Evolutionary conservation across 2,113 vertebrate genomes (phyloP).

Genomic region (Plotosus lineatus): DNA sequence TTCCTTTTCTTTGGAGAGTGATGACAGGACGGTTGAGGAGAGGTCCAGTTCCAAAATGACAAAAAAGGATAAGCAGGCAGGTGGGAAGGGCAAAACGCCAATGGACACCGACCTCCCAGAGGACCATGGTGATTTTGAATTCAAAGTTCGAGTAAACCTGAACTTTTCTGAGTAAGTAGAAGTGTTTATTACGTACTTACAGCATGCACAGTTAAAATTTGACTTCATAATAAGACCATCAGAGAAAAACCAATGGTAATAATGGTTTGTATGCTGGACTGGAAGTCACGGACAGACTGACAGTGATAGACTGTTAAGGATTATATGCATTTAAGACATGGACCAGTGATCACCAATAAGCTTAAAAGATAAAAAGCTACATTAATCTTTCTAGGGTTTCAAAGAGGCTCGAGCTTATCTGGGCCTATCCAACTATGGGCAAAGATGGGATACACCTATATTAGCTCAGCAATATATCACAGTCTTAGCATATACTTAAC

Average conservation of each 20-base stretch:
- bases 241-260: not conserved
- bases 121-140: constrained; percentile 65
- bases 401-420: too few relatives aligned
- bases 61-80: constrained; percentile 51
- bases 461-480: too few relatives aligned
- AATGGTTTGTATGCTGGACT: not conserved
- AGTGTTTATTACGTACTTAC: not conserved
- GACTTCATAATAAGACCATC: not conserved
- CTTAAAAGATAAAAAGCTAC: not conserved
- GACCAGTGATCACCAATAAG: not conserved
- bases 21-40: constrained; percentile 71
- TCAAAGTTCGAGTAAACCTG: constrained; percentile 76
- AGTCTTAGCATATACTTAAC: too few relatives aligned
- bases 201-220: not conserved
- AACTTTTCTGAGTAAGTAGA: constrained; percentile 71
- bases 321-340: not conserved
- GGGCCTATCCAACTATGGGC: too few relatives aligned
- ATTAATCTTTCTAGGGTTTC: not conserved
- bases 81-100: constrained; percentile 71
- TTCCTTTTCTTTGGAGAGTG: constrained; percentile 62
- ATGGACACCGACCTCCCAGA: constrained; percentile 86
- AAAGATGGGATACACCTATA: not conserved
- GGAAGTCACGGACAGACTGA: not conserved
- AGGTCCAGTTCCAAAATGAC: not conserved
- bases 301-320: not conserved